Conservation (phyloP, 2,113 vertebrate species). For the Onychorhynchus coronatus region DNA sequence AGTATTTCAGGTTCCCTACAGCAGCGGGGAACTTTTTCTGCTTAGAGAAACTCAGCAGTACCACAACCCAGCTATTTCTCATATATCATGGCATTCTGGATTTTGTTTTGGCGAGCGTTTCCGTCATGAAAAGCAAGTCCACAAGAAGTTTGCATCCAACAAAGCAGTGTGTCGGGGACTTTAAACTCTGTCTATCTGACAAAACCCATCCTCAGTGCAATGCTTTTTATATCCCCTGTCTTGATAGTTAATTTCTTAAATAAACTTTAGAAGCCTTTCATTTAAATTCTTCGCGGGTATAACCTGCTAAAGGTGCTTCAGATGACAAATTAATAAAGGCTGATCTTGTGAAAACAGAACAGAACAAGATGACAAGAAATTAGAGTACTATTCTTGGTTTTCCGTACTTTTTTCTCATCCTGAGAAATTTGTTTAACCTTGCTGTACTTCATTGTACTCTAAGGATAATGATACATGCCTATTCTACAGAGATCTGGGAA, state of each 20-base stretch:
- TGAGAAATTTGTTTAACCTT: slow-evolving; percentile 23
- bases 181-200: not conserved
- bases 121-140: not conserved
- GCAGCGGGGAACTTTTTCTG: not conserved
- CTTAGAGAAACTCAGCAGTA: not conserved
- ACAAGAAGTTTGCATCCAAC: not conserved
- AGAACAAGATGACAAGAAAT: slow-evolving; percentile 46
- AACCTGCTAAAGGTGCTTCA: slow-evolving; percentile 29
- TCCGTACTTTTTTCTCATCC: not conserved
- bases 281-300: slow-evolving; percentile 16
- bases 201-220: not conserved
- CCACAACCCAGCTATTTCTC: not conserved
- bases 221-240: not conserved
- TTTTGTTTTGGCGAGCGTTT: not conserved
- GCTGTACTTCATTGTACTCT: not conserved
- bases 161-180: not conserved
- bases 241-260: not conserved
- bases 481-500: slow-evolving; percentile 8
- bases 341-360: slow-evolving; percentile 43
- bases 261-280: not conserved
- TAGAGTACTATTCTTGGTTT: slow-evolving; percentile 33
- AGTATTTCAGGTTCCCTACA: not conserved
- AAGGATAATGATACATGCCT: not conserved
- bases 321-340: slow-evolving; percentile 43
- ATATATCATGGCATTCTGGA: not conserved